Evolutionary conservation across 2,888 invertebrate species (phyloP), one percentile per base, ranked within the genome.

Genomic region (Sphaerophoria rueppellii): DNA sequence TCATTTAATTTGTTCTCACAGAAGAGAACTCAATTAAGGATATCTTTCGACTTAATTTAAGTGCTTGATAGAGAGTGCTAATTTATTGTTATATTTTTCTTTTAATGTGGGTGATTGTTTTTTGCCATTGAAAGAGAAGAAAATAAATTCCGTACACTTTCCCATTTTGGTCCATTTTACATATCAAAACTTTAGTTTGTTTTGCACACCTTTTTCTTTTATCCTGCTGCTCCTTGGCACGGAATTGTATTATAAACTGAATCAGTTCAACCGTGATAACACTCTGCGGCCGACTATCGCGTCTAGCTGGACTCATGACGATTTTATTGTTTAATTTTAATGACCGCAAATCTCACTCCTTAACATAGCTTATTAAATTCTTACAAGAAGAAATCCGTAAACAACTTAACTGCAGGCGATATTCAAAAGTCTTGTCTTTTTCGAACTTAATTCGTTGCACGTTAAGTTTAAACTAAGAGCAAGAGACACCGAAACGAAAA

Each of bases 221-320:
- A 74, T 90, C 90, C 88, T 89, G 89, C 80, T 89, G 89, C 89
- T 91, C 90, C 89, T 89, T 87, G 83, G 91, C 91, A 81, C 91
- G 90, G 88, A 90, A 91, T 89, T 91, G 90, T 88, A 91, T 91
- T 88, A 91, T 91, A 87, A 91, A 91, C 89, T 91, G 91, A 87
- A 91, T 90, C 65, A 91, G 89, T 78, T 91, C 91, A 63, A 91
- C 90, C 75, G 91, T 91, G 87, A 91, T 91, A 87, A 91, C 88
- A 88, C 91, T 91, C 88, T 91, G 90, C 73, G 89, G 88, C 79
- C 90, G 89, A 83, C 89, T 90, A 87, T 90, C 89, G 87, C 90
- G 91, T 88, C 90, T 88, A 87, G 87, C 89, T 90, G 88, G 24
- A 43, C 89, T 91, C 91, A 91, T 91, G 87, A 87, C 89, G 80